Base-by-base conservation (phyloP, 1,140 invertebrate species). In the Ectropis grisescens region DNA sequence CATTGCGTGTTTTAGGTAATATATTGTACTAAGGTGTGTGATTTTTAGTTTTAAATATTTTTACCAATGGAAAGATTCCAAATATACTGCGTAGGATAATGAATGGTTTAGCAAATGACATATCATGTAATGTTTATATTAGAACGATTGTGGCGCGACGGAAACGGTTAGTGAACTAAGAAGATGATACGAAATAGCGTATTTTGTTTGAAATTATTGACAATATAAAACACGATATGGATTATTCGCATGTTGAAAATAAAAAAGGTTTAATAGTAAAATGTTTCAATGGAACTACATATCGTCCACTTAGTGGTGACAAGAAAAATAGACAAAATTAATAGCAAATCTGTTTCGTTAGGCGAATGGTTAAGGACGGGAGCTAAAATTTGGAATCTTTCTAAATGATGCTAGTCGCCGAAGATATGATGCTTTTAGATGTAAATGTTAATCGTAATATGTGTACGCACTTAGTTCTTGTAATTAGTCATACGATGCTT, bases 101-200 rank as follows among this genome's bases (percentile, higher is more conserved):
- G 51, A 50, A n/a, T 37, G 65, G 57, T 61, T 59, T 75, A 78
- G 75, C 52, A 65, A 74, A 71, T 80, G 58, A 81, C 75, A 81
- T 81, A 81, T 81, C 75, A 81, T 56, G 60, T 65, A 69, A 75
- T 65, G 62, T 74, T 81, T 75, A 58, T 57, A 64, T 71, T 60
- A 46, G 54, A 37, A 38, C 54, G 58, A 40, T 42, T 45, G 57
- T 29, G 41, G 29, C 36, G 26, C 11, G 47, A 10, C 52, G 38
- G 55, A n/a, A n/a, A 66, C 47, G 70, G 74, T 79, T 79, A 79
- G 74, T 79, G 70, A 79, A 52, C 58, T 51, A 54, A 47, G 56
- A 29, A 41, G 26, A 41, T 19, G 3, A 19, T 19, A 19, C 16
- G 16, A n/a, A n/a, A n/a, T n/a, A 22, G 19, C 24, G 24, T n/a